A percentile compares a stretch with the other conserved stretches of the same genome.
phyloP scores from a whole-genome alignment of 1,140 invertebrate species.

The Zaprionus davidi region DNA sequence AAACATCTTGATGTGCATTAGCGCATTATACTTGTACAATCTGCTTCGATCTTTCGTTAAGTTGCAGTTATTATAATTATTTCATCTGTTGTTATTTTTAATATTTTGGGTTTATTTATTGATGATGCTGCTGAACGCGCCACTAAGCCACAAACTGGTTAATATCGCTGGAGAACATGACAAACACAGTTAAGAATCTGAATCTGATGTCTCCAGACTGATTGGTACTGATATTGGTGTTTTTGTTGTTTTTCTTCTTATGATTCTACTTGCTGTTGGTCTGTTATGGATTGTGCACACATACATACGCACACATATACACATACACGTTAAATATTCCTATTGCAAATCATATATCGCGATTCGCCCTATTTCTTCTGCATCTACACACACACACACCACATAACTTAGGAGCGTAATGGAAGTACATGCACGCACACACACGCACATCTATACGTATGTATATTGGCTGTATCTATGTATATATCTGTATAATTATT shows the following conservation, averaged over 20 bases:
- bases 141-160: conserved; percentile 42
- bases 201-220: conserved; percentile 5
- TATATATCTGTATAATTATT: neutral
- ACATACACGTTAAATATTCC: neutral
- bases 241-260: conserved; percentile 1
- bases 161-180: conserved; percentile 12
- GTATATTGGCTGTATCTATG: neutral
- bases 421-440: conserved; percentile 17
- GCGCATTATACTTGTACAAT: conserved; percentile 3
- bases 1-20: conserved; percentile 11
- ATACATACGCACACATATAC: conserved; percentile 13
- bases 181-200: conserved; percentile 6
- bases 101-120: neutral
- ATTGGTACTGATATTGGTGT: conserved; percentile 16
- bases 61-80: neutral
- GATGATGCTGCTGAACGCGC: conserved; percentile 23
- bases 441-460: conserved; percentile 19
- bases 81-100: neutral
- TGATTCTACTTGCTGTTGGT: neutral
- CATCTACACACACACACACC: neutral
- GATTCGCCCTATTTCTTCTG: conserved; percentile 5
- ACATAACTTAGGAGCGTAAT: conserved; percentile 28
- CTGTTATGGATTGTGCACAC: conserved; percentile 23
- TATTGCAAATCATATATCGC: neutral
- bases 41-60: neutral